Evolutionary conservation across 2,888 invertebrate genomes (phyloP).

Genomic region (Trichacis sp.): DNA sequence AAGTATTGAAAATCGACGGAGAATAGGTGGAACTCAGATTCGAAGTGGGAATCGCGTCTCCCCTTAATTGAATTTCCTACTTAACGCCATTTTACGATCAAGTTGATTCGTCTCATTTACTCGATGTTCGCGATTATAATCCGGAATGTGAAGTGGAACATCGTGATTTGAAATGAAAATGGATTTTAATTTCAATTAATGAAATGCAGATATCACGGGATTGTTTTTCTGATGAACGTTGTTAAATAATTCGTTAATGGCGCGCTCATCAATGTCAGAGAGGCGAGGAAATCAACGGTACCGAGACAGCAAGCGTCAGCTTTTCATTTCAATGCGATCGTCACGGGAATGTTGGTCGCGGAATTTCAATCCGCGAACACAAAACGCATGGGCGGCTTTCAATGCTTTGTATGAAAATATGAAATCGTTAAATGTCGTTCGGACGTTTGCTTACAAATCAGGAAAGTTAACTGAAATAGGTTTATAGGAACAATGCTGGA

Average conservation of each 20-base stretch:
- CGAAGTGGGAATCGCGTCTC: no score
- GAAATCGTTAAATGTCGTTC: neutral
- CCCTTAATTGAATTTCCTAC: no score
- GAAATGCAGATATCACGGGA: no score
- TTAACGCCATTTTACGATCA: no score
- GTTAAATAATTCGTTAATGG: conserved; percentile 16
- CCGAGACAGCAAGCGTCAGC: conserved; percentile 14
- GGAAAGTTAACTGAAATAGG: neutral
- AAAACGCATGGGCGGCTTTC: neutral
- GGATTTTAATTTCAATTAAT: no score
- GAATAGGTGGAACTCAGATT: no score
- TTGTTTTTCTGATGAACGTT: neutral
- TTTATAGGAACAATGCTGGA: neutral
- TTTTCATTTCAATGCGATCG: conserved; percentile 13
- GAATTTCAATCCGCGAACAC: conserved; percentile 1
- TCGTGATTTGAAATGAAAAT: no score
- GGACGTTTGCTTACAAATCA: neutral
- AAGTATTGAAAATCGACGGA: no score
- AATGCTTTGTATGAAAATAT: neutral
- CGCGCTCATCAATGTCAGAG: conserved; percentile 12
- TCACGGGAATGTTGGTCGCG: conserved; percentile 4
- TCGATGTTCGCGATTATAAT: no score
- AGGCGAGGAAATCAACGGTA: conserved; percentile 17
- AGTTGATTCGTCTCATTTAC: no score
- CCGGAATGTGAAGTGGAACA: no score